These are phyloP conservation scores for Chrosomus eos DNA, from an alignment of 2,797 vertebrate genomes.

Conservation along the genomic window DNA sequence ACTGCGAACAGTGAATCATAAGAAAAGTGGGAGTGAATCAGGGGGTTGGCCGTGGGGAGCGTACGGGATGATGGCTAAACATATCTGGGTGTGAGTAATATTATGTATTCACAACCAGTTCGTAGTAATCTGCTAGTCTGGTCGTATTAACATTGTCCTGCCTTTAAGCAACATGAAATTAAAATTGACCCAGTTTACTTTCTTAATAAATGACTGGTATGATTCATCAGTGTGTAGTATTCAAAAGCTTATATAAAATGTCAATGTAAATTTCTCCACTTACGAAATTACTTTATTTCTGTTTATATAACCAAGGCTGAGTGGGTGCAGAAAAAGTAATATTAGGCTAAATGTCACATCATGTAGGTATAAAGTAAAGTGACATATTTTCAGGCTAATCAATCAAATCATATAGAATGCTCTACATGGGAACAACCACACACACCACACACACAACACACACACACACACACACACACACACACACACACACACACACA, in stretches of 20 bases:
- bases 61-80: background rate
- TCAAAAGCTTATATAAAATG: constrained; percentile 13
- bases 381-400: background rate
- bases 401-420: background rate
- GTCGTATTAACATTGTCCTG: background rate
- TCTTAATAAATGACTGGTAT: background rate
- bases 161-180: constrained; percentile 6
- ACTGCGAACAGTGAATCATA: constrained; percentile 32
- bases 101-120: constrained; percentile 24
- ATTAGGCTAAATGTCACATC: background rate
- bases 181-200: constrained; percentile 24
- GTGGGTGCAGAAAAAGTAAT: background rate
- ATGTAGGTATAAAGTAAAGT: background rate
- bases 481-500: too few relatives aligned
- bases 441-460: too few relatives aligned
- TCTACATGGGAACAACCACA: background rate
- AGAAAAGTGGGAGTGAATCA: constrained; percentile 21
- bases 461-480: too few relatives aligned
- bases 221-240: background rate
- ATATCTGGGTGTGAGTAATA: constrained; percentile 1
- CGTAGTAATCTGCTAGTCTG: constrained; percentile 4
- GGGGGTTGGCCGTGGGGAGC: constrained; percentile 1
- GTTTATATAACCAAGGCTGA: constrained; percentile 3
- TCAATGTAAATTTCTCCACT: background rate
- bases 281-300: background rate